Evolutionary conservation across 2,797 vertebrate species (phyloP).

Genomic region (Eremophila alpestris): DNA sequence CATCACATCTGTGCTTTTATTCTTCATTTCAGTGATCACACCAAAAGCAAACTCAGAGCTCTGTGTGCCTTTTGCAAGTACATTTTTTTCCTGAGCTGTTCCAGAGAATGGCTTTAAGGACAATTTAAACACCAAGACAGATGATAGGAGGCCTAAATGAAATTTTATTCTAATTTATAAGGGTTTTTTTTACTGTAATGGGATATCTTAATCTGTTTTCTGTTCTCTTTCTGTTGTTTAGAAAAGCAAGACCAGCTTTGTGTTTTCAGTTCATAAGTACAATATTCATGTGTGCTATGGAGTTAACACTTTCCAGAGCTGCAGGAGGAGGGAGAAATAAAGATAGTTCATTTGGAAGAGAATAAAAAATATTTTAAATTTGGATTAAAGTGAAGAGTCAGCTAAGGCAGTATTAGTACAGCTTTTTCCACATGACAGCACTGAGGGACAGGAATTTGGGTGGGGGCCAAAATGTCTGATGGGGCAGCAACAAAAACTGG

Average conservation of each 20-base stretch:
- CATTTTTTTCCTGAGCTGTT: background rate
- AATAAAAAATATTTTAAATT: background rate
- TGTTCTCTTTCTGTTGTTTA: background rate
- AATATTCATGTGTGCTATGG: background rate
- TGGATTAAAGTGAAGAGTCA: conserved; percentile 25
- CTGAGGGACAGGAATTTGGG: conserved; percentile 15
- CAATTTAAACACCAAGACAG: background rate
- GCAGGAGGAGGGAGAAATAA: background rate
- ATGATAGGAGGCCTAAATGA: background rate
- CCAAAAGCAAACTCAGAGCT: background rate
- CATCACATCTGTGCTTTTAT: background rate
- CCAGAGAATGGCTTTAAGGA: background rate
- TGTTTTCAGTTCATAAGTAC: background rate
- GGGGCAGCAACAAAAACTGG: background rate
- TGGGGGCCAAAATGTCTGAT: conserved; percentile 29
- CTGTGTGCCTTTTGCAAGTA: background rate
- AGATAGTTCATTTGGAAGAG: background rate
- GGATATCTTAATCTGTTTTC: conserved; percentile 31
- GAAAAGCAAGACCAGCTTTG: background rate
- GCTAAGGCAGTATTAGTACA: background rate
- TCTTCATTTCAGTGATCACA: background rate
- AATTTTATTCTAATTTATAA: conserved; percentile 31
- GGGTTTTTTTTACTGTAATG: background rate
- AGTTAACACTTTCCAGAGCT: conserved; percentile 6
- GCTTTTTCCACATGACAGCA: conserved; percentile 38